Base-by-base conservation (phyloP, 1,140 invertebrate species). In the Dolichoris vasculosae region DNA sequence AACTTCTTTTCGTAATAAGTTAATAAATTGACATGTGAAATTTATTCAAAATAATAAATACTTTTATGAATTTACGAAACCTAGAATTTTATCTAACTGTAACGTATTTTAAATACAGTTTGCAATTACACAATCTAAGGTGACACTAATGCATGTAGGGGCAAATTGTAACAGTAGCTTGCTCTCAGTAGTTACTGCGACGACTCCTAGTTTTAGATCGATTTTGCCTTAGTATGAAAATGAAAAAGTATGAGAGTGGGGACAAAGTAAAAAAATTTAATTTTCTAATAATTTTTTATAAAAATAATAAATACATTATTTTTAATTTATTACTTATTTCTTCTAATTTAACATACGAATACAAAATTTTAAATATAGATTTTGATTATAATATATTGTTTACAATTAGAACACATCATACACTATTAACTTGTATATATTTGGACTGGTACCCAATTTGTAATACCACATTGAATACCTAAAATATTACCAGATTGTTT, bases 131-230 rank as follows among this genome's bases (percentile, higher is more conserved):
- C 87, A 86, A 88, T 88, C 88, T 87, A 87, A 88, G 89, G 87
- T 88, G 86, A 86, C 78, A 87, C 86, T 83, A 87, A 87, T 86
- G 89, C 90, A 90, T 89, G 90, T 90, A 88, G 88, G 88, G 81
- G 85, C 87, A 90, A 90, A 91, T 92, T 92, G 91, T 92, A 91
- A 92, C 91, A 92, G 89, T 91, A 89, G 91, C 89, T 92, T 92
- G 90, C 91, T 92, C 89, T 89, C 88, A 88, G 88, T 88, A 88
- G 89, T 92, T 91, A 93, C 92, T 93, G 91, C 92, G 92, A 89
- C 92, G 92, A 92, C 92, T 93, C 92, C 91, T 91, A 91, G 91
- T 91, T 92, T 93, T 92, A 92, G 92, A 93, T 93, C 92, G 92
- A 92, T 93, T 92, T 90, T 93, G 91, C 90, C 91, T 73, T n/a